Percentiles rank a stretch among this genome's conserved stretches.
phyloP scores from a whole-genome alignment of 2,797 vertebrate genomes.

The Borostomias antarcticus region DNA sequence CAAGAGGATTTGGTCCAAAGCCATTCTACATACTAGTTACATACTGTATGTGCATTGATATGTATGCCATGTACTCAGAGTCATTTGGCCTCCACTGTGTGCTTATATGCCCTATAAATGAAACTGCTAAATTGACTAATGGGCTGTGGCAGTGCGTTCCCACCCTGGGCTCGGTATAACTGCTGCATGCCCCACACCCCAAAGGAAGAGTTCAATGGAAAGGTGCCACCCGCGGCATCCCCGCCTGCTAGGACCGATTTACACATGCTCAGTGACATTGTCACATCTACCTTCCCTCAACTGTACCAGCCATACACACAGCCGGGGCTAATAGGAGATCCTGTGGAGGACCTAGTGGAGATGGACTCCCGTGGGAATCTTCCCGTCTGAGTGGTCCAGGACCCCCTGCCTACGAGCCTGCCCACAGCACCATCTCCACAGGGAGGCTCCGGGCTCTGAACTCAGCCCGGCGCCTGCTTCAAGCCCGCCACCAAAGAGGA shows the following conservation, averaged over 20 bases:
- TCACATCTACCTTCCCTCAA: background rate
- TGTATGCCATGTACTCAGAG: too few relatives aligned
- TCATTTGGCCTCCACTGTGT: too few relatives aligned
- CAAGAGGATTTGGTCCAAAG: background rate
- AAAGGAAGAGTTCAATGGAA: constrained; percentile 4
- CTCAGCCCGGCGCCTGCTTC: constrained; percentile 47
- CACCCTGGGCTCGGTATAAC: background rate
- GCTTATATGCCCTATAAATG: constrained; percentile 6
- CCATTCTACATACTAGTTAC: background rate
- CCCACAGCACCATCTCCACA: constrained; percentile 30
- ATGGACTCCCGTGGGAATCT: constrained; percentile 22
- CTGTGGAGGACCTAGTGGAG: constrained; percentile 27
- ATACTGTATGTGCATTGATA: too few relatives aligned
- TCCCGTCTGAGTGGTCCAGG: constrained; percentile 36
- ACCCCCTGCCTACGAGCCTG: constrained; percentile 33
- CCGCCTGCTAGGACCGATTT: background rate
- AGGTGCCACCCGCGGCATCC: background rate
- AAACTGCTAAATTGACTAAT: background rate
- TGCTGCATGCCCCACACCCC: background rate
- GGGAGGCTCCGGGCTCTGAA: constrained; percentile 49
- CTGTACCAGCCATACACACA: constrained; percentile 11
- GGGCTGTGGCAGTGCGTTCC: background rate
- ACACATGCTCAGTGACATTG: background rate
- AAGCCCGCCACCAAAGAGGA: constrained; percentile 45
- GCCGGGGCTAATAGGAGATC: constrained; percentile 26